Evolutionary conservation across 2,797 vertebrate genomes (phyloP).

Genomic region (Phoeniculus purpureus): DNA sequence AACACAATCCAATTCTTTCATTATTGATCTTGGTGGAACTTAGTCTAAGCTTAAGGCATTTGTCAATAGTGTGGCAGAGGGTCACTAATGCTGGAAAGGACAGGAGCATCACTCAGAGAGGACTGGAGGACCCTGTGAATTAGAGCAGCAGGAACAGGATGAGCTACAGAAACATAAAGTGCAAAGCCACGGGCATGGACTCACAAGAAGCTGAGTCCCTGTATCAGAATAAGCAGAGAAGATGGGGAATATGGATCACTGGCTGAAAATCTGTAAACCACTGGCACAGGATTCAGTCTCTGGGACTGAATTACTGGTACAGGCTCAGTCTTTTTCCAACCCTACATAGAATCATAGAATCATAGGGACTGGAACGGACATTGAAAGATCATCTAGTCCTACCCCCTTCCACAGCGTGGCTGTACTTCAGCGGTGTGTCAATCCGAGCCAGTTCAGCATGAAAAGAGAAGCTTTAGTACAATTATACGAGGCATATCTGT

Average conservation of each 20-base stretch:
- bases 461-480: not conserved
- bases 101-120: not conserved
- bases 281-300: not conserved
- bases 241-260: not conserved
- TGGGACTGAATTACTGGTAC: not conserved
- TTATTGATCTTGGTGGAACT: not conserved
- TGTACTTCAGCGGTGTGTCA: not conserved
- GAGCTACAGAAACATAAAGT: not conserved
- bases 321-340: not conserved
- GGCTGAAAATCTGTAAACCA: not conserved
- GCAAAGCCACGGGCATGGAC: not conserved
- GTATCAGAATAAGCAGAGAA: not conserved
- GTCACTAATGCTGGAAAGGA: not conserved
- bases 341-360: not conserved
- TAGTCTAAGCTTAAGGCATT: not conserved
- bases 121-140: not conserved
- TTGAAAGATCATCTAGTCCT: no score
- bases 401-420: no score
- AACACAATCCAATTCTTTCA: rapidly evolving
- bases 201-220: not conserved
- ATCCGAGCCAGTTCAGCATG: not conserved
- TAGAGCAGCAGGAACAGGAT: not conserved
- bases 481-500: not conserved
- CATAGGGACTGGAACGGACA: no score
- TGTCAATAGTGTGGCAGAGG: not conserved